Evolutionary conservation across 2,888 invertebrate species (phyloP).

Genomic region (Thymelicus lineola): DNA sequence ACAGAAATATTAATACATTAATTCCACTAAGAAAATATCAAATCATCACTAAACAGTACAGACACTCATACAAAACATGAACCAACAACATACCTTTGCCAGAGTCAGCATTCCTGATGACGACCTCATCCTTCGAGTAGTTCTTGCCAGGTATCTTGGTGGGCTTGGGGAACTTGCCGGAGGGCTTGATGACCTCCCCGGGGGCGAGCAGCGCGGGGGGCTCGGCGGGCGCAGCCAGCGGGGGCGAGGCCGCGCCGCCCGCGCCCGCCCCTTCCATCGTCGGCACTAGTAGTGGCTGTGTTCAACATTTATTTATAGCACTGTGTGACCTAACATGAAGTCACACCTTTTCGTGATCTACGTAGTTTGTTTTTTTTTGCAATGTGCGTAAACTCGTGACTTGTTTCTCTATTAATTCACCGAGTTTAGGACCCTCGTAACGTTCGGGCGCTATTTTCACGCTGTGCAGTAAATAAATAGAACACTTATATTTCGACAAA

Average conservation of each 20-base stretch:
- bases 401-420: too few relatives aligned
- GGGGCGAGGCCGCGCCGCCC: conserved; percentile 81
- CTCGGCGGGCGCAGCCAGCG: conserved; percentile 84
- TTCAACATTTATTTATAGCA: neutral
- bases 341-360: too few relatives aligned
- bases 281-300: conserved; percentile 77
- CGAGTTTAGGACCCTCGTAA: too few relatives aligned
- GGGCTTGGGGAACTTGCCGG: conserved; percentile 95
- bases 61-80: neutral
- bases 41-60: too few relatives aligned
- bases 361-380: too few relatives aligned
- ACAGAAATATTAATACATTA: too few relatives aligned
- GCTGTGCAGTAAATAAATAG: too few relatives aligned
- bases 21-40: conserved; percentile 32
- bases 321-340: too few relatives aligned
- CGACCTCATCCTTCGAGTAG: conserved; percentile 97
- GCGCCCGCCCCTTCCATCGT: conserved; percentile 81
- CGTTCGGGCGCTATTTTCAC: too few relatives aligned
- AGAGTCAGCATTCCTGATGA: conserved; percentile 97
- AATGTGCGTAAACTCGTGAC: too few relatives aligned
- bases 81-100: conserved; percentile 91
- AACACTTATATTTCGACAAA: too few relatives aligned
- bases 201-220: conserved; percentile 88
- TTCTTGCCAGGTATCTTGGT: conserved; percentile 96
- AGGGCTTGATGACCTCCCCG: conserved; percentile 94